Evolutionary conservation across 2,888 invertebrate species (phyloP).

Genomic region (Lithophane socia): DNA sequence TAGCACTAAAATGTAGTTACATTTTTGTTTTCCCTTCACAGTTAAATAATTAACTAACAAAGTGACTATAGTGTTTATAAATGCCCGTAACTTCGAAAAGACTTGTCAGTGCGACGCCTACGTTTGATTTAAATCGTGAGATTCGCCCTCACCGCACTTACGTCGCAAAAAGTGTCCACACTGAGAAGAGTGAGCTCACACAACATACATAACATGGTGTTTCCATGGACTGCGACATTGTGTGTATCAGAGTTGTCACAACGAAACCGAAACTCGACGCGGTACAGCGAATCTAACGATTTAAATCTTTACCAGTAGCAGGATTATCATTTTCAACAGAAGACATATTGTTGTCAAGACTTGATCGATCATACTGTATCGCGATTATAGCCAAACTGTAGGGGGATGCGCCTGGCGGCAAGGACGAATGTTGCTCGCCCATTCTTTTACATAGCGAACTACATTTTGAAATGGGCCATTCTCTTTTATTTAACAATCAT

Average conservation of each 20-base stretch:
- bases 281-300: not conserved
- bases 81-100: not conserved
- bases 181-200: not conserved
- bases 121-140: not conserved
- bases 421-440: too few species aligned
- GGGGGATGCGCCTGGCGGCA: not conserved
- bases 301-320: not conserved
- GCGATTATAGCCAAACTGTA: not conserved
- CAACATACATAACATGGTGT: not conserved
- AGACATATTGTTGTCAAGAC: not conserved
- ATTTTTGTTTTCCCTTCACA: not conserved
- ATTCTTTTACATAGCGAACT: not conserved
- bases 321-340: not conserved
- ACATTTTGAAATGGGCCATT: not conserved
- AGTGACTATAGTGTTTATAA: not conserved
- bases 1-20: not conserved
- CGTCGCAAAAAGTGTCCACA: not conserved
- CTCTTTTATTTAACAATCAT: not conserved
- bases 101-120: not conserved
- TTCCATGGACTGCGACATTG: not conserved
- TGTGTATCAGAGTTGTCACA: not conserved
- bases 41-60: not conserved
- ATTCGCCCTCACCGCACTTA: not conserved
- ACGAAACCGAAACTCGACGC: not conserved
- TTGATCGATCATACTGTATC: not conserved